phyloP scores from a whole-genome alignment of 1,140 invertebrate species.

The Lasioglossum albipes region DNA sequence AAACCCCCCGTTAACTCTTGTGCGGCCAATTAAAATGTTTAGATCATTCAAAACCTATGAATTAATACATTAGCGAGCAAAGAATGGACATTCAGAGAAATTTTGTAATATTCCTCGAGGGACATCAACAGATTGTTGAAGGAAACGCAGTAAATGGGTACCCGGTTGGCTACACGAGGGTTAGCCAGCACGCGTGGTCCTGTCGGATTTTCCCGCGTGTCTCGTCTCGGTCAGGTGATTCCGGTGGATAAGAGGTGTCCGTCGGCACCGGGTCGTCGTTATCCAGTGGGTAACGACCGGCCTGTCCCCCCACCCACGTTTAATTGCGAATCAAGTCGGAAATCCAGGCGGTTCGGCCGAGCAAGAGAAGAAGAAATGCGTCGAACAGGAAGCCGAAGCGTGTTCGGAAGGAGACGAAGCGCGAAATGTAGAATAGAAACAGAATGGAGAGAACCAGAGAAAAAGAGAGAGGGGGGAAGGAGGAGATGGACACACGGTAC shows the following conservation, averaged over 20 bases:
- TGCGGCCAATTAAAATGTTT: too few species aligned
- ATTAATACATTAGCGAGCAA: too few species aligned
- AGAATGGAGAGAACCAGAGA: neutral
- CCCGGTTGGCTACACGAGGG: too few species aligned
- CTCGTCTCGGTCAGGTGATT: slow-evolving; percentile 42
- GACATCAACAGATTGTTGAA: too few species aligned
- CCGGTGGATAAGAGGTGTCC: slow-evolving; percentile 57
- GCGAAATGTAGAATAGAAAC: slow-evolving; percentile 10
- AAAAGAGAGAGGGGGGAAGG: neutral
- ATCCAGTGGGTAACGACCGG: slow-evolving; percentile 57
- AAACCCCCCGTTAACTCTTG: too few species aligned
- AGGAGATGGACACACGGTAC: neutral
- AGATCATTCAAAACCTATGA: too few species aligned
- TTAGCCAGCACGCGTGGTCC: too few species aligned
- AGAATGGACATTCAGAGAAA: too few species aligned
- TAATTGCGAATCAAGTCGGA: slow-evolving; percentile 39
- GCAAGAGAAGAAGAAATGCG: slow-evolving; percentile 1
- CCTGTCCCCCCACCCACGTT: slow-evolving; percentile 46
- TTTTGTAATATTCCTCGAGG: too few species aligned
- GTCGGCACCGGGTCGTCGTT: slow-evolving; percentile 53
- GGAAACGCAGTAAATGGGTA: too few species aligned
- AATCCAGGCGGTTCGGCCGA: slow-evolving; percentile 34
- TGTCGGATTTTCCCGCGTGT: slow-evolving; percentile 26
- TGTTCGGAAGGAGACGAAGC: slow-evolving; percentile 20
- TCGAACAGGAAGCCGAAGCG: slow-evolving; percentile 25